Percentiles rank a stretch among this genome's conserved stretches.
Conservation (phyloP, 2,888 invertebrate species). For the Watsonalla cultraria region DNA sequence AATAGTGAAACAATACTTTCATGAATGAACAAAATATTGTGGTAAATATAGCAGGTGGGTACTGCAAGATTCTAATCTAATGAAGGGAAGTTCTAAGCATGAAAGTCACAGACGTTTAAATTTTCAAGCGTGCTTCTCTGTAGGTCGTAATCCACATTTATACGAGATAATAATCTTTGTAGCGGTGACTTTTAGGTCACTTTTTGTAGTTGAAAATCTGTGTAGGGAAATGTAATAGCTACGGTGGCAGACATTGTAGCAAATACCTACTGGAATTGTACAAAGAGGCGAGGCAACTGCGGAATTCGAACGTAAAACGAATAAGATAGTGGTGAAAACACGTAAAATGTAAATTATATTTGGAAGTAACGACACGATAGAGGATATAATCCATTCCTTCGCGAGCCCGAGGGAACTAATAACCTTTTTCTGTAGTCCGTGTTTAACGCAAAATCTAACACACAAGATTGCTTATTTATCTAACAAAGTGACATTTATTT, state of each 20-base stretch:
- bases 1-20: too few relatives aligned
- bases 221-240: neutral
- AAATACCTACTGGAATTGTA: neutral
- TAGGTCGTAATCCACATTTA: neutral
- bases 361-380: neutral
- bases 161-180: neutral
- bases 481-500: too few relatives aligned
- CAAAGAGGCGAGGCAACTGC: neutral
- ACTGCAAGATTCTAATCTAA: too few relatives aligned
- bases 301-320: neutral
- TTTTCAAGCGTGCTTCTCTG: neutral
- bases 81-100: too few relatives aligned
- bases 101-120: neutral
- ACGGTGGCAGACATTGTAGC: neutral
- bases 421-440: neutral
- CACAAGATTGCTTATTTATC: too few relatives aligned
- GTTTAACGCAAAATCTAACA: too few relatives aligned
- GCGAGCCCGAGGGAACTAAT: neutral
- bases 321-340: neutral
- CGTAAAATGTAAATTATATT: neutral
- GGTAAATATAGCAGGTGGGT: too few relatives aligned
- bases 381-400: neutral
- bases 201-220: neutral
- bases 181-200: neutral
- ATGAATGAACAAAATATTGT: too few relatives aligned